Percentiles rank a stretch among this genome's conserved stretches.
These are phyloP conservation scores for Phthorimaea operculella DNA, from an alignment of 1,140 invertebrate genomes.

Conservation along the genomic window DNA sequence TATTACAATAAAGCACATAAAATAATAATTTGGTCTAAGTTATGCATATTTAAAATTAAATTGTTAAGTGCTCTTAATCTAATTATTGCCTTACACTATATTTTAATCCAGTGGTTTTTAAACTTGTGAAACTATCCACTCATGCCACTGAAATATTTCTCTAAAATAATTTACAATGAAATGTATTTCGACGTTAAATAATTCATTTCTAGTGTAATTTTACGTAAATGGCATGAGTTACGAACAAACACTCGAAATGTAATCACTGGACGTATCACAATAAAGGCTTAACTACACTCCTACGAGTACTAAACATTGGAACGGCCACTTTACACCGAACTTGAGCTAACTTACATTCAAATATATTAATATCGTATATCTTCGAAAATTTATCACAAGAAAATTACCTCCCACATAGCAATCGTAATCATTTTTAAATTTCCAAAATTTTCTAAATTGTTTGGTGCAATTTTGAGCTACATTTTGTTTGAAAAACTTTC, in stretches of 20 bases:
- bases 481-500: too few species aligned
- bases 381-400: too few species aligned
- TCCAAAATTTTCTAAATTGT: too few species aligned
- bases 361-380: constrained; percentile 44
- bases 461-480: too few species aligned
- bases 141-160: constrained; percentile 24
- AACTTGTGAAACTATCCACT: constrained; percentile 28
- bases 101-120: constrained; percentile 46
- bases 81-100: constrained; percentile 62
- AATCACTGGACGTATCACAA: constrained; percentile 65
- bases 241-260: background rate
- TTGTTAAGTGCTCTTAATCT: constrained; percentile 62
- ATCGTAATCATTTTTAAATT: too few species aligned
- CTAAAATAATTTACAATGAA: background rate
- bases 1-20: constrained; percentile 62
- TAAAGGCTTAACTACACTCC: constrained; percentile 54
- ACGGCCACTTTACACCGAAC: constrained; percentile 63
- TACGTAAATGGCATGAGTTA: background rate
- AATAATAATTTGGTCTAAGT: constrained; percentile 67
- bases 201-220: too few species aligned
- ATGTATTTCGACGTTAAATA: background rate
- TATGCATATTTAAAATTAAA: constrained; percentile 58
- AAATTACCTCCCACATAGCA: too few species aligned
- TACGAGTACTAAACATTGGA: constrained; percentile 64
- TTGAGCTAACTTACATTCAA: constrained; percentile 65